Conservation (phyloP, 30 jellyfish, hydroid and myxozoan species). For the Rhopilema esculentum region DNA sequence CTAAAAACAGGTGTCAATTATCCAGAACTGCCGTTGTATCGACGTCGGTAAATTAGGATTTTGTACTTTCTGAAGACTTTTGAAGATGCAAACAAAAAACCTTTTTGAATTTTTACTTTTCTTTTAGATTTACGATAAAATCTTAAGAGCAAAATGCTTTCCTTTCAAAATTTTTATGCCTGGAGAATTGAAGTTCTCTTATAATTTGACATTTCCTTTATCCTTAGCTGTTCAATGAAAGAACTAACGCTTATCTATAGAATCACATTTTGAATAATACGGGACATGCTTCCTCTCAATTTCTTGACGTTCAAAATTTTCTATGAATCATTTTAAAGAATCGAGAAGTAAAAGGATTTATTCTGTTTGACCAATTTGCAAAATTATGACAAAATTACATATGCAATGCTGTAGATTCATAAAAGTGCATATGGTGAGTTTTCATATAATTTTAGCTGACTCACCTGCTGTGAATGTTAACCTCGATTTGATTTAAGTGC, state of each 20-base stretch:
- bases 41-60: conserved; percentile 47
- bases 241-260: neutral
- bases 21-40: conserved; percentile 22
- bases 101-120: neutral
- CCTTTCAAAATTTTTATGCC: neutral
- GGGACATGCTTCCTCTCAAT: neutral
- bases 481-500: too few species aligned
- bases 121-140: neutral
- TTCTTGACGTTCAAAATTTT: neutral
- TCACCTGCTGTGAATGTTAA: too few species aligned
- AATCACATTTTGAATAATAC: neutral
- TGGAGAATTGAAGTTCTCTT: neutral
- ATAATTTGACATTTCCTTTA: neutral
- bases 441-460: too few species aligned
- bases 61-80: neutral
- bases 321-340: neutral
- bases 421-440: too few species aligned
- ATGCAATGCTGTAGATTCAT: too few species aligned
- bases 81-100: neutral
- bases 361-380: too few species aligned
- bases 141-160: neutral
- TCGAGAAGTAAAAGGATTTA: too few species aligned
- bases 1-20: conserved; percentile 28
- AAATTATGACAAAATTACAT: too few species aligned
- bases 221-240: neutral